phyloP scores from a whole-genome alignment of 2,888 invertebrate species.

The Patella pellucida region DNA sequence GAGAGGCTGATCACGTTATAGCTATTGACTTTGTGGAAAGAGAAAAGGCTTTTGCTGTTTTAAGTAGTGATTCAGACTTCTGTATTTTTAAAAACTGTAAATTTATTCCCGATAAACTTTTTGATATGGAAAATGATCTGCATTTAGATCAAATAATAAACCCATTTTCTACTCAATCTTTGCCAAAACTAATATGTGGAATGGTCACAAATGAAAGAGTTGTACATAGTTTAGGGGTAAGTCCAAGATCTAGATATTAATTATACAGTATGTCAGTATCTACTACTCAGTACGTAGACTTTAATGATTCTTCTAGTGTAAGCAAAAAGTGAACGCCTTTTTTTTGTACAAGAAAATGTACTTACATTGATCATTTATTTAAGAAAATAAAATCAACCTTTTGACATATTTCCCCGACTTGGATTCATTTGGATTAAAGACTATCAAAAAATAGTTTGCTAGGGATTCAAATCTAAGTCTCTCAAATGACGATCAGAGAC shows the following conservation, averaged over 20 bases:
- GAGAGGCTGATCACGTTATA: slow-evolving; percentile 64
- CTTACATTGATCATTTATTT: no score
- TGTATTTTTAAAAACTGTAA: slow-evolving; percentile 58
- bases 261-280: no score
- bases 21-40: slow-evolving; percentile 54
- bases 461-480: no score
- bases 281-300: no score
- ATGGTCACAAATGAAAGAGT: slow-evolving; percentile 52
- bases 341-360: no score
- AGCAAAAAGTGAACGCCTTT: no score
- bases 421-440: no score
- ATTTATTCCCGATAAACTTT: slow-evolving; percentile 60
- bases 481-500: no score
- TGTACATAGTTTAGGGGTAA: slow-evolving; percentile 50
- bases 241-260: slow-evolving; percentile 12
- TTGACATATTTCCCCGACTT: no score
- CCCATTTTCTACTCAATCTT: slow-evolving; percentile 37
- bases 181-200: slow-evolving; percentile 45
- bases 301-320: no score
- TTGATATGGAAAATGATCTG: slow-evolving; percentile 63
- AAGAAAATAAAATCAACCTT: no score
- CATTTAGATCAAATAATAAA: slow-evolving; percentile 50
- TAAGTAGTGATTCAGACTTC: slow-evolving; percentile 68
- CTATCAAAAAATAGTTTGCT: no score
- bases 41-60: slow-evolving; percentile 59